Evolutionary conservation across 2,797 vertebrate genomes (phyloP), one percentile per base, ranked within the genome.

Genomic region (Staurois parvus): DNA sequence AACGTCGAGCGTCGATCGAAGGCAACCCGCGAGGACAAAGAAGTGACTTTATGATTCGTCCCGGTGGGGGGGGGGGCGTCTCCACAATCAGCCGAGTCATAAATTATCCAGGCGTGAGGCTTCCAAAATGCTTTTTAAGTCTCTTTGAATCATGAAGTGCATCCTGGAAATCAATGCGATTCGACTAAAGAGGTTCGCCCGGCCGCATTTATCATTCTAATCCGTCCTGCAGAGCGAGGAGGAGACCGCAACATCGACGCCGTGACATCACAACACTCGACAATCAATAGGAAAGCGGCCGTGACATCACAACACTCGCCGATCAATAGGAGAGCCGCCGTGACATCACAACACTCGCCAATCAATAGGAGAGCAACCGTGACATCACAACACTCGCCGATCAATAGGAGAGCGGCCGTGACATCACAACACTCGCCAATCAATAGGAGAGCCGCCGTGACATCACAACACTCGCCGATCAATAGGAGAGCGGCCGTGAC

Each of bases 41-140:
- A 62, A 82, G 59, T 72, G 42, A 59, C 62, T 24, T 83, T 30
- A 19, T n/a, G 56, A 42, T 74, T 59, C 32, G 30, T 74, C 80
- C 11, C 24, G 52, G 80, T 56, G n/a, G n/a, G n/a, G n/a, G 70
- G 79, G 45, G 70, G 56, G 24, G 56, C 80, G 40, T 74, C 74
- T 74, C 64, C 70, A 66, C 70, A 83, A 83, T 75, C 72, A 67
- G 81, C 62, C 72, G 45, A 75, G n/a, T 67, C 72, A 66, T 83
- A 66, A 75, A 83, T 83, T 83, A 83, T 83, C 81, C 81, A 83
- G 56, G 70, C 70, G 30, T 74, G 56, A 82, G 45, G 80, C 70
- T 64, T 73, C 70, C 28, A 59, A 83, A 75, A 83, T 42, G 72
- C 81, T 75, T 75, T 83, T 75, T 75, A 83, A 83, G 81, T 66